Percentiles rank a stretch among this genome's conserved stretches.
phyloP scores from a whole-genome alignment of 2,888 invertebrate species.

The Salpingus planirostris region DNA sequence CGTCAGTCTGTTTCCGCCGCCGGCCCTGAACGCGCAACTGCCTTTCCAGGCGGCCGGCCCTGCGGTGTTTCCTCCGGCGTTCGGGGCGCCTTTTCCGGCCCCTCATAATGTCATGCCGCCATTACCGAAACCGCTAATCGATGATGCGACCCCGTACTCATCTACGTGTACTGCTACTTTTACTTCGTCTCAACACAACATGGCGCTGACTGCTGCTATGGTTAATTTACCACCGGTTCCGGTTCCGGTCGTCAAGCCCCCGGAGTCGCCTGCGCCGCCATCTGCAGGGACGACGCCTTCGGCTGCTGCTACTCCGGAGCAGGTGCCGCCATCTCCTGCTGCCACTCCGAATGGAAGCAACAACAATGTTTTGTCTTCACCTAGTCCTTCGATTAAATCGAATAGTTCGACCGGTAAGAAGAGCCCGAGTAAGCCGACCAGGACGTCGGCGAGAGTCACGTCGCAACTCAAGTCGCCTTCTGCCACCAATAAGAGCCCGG shows the following conservation, averaged over 20 bases:
- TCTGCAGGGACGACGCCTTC: conserved; percentile 16
- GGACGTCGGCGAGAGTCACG: conserved; percentile 54
- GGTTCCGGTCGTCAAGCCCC: conserved; percentile 10
- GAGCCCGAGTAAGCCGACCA: conserved; percentile 49
- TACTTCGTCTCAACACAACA: conserved; percentile 72
- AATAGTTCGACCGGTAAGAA: conserved; percentile 45
- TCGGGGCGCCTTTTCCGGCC: conserved; percentile 50
- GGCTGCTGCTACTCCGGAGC: conserved; percentile 24
- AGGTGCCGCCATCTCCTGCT: too few species aligned
- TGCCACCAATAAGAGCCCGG: conserved; percentile 39
- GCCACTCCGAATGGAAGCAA: too few species aligned
- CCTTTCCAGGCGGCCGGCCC: conserved; percentile 61
- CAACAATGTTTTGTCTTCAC: conserved; percentile 36
- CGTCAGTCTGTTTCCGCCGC: conserved; percentile 53
- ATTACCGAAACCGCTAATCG: conserved; percentile 47
- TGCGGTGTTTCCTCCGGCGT: conserved; percentile 53
- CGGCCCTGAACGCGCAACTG: conserved; percentile 51
- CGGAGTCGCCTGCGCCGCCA: conserved; percentile 9
- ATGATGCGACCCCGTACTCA: conserved; percentile 41
- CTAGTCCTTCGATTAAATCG: conserved; percentile 36
- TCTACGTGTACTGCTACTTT: conserved; percentile 66
- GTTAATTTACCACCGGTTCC: conserved; percentile 52
- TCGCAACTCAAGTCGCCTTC: conserved; percentile 59
- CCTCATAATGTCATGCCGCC: conserved; percentile 47
- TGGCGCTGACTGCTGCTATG: conserved; percentile 73